Base-by-base conservation (phyloP, 2,888 invertebrate species). In the Agrotis ipsilon region DNA sequence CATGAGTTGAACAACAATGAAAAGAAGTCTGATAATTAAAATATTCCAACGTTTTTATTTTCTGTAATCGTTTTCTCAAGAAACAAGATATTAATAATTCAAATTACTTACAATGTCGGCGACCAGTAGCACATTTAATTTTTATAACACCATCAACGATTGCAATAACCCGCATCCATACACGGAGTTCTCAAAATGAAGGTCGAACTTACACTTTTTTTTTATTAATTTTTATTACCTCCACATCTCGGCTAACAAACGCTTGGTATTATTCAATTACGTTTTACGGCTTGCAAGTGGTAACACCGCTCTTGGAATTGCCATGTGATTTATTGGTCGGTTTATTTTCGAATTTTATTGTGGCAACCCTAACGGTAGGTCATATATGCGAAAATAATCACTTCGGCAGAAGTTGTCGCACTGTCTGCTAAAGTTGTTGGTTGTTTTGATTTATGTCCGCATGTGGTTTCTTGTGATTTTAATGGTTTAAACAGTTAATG, bases 191-290 rank as follows among this genome's bases (percentile, higher is more conserved):
- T 60, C 19, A 55, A 75, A 65, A 43, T 65, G 75, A 75, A 75
- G 79, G 83, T 80, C 80, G 73, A 52, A 74, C 70, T 78, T 68
- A 58, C 55, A 65, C 18, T 32, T 73, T 68, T n/a, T n/a, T 79
- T 77, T 89, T 86, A 86, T 89, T 88, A 89, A 87, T 89, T 91
- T 91, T 92, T 90, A 91, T 90, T 83, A 81, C 88, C 60, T 45
- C 76, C 65, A 84, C 87, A 84, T 85, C 82, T 82, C 78, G 86
- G 90, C 87, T 85, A 84, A 84, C 85, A 85, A 82, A 77, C 75
- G 70, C 74, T 60, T 68, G 80, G 86, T 86, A 90, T 91, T 92
- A 94, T 94, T 94, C 93, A 94, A 94, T 94, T 94, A 94, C 89
- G 89, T 92, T 94, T 94, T 93, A 94, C 89, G 90, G 85, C 83